These are phyloP conservation scores for Hydrotaea diabolus DNA, from an alignment of 2,888 invertebrate species.

Conservation along the genomic window DNA sequence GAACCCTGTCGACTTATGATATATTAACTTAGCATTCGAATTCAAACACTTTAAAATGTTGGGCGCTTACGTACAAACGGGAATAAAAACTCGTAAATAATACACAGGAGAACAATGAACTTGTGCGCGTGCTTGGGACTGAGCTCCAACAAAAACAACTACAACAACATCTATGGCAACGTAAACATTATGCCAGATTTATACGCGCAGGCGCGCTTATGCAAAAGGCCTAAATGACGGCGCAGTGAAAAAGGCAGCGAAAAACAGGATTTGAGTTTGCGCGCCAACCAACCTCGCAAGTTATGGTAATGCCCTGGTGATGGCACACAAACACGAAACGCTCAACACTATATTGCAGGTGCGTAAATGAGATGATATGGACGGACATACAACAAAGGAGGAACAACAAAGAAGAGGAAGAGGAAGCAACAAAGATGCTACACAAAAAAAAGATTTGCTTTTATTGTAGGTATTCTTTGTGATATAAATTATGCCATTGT, in stretches of 20 bases:
- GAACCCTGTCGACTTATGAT: constrained; percentile 36
- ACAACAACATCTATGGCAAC: neutral
- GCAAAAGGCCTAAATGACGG: neutral
- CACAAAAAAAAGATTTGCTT: constrained; percentile 14
- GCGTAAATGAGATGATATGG: constrained; percentile 58
- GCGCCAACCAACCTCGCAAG: neutral
- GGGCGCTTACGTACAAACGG: neutral
- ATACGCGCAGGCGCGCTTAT: constrained; percentile 14
- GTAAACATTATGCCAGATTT: constrained; percentile 26
- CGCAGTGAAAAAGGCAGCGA: neutral
- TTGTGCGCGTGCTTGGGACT: constrained; percentile 59
- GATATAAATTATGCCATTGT: too few relatives aligned
- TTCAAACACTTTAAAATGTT: neutral
- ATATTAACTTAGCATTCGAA: constrained; percentile 57
- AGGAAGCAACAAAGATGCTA: neutral
- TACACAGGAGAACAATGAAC: constrained; percentile 62
- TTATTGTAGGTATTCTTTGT: too few relatives aligned
- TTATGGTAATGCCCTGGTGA: constrained; percentile 28
- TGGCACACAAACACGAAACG: constrained; percentile 16
- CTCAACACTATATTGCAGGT: constrained; percentile 63
- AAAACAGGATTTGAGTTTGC: constrained; percentile 34
- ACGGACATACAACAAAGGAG: neutral
- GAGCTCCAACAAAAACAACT: constrained; percentile 3
- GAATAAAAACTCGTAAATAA: constrained; percentile 63
- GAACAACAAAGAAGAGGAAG: neutral